Base-by-base conservation (phyloP, 2,888 invertebrate genomes). In the Apamea anceps region DNA sequence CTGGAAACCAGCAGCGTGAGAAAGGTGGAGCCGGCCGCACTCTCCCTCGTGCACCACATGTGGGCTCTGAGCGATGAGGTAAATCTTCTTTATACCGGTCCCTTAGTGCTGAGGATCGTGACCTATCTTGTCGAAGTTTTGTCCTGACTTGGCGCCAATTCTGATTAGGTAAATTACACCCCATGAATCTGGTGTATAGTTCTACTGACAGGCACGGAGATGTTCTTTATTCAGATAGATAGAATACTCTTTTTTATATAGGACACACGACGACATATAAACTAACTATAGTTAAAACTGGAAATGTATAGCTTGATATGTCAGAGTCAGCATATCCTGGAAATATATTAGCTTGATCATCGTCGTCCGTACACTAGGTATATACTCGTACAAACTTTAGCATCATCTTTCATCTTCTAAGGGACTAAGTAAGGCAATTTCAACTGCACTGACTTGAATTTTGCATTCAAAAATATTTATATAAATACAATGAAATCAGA, bases 41-140 rank as follows among this genome's bases (percentile, higher is more conserved):
- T 92, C 51, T 96, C 97, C 2, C 93, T 97, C 25, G 95, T 96
- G 32, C 94, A 94, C n/a, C 96, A 97, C 85, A 97, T 97, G 97
- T 96, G 96, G 95, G 96, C 96, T 7, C 93, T 97, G 2, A 95
- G 96, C 84, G 96, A 96, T 72, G 94, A 96, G 90, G 96, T 96
- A 89, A 65, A 65, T 65, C 12, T 37, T 37, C 6, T 25, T 12
- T 37, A 32, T 21, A 21, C 63, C 21, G 32, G 63, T 63, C 10
- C 21, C 10, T 63, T 32, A 63, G 63, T 21, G 10, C 63, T 63
- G 32, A 63, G 18, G 32, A 63, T 3, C 8, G 32, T 63, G 32
- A 32, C 32, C 21, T 4, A 32, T 32, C 32, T 21, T 32, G 32
- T 32, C 8, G 28, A 62, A 62, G 60, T 28, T 28, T 28, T 32